Base-by-base conservation (phyloP, 2,797 vertebrate species). In the Amblyraja radiata region DNA sequence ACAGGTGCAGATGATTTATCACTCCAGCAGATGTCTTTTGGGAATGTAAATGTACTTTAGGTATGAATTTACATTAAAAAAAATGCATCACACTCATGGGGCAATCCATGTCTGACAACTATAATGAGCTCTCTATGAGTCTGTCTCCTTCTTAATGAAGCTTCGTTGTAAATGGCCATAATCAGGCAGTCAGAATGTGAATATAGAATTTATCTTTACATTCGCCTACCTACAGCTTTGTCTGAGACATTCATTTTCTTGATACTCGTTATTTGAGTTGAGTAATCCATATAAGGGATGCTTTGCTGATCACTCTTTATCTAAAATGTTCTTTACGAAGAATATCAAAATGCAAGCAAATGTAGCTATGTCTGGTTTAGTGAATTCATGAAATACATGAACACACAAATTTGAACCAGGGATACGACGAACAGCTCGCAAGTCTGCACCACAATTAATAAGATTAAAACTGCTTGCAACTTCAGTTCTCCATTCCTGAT, bases 1-100 rank as follows among this genome's bases (percentile, higher is more conserved):
- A 54, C 90, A 91, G 68, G 90, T 73, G 90, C 68, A 71, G 71
- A 68, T 10, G 39, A 36, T 91, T 91, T 71, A 39, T 91, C 71
- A 91, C 71, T 11, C 21, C 68, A 71, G 36, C 68, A 46, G 36
- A 14, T 13, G 90, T 74, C 36, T 90, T 39, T 25, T 13, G 68
- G 88, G 68, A 74, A 91, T 23, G 46, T 4, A 28, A 74, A 71
- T 39, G 71, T 71, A 25, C 9, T 23, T 46, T 46, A 74, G 54
- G 25, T 14, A 74, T 91, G 18, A 91, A 74, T 39, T 73, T 90
- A 21, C 65, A 71, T 73, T 23, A 28, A 2, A 73, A 2, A 73
- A 91, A 73, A 73, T 73, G 88, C 16, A 91, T 91, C 25, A 9
- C 68, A 74, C 68, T 91, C 71, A 11, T 46, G 39, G 36, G 39